Base-by-base conservation (phyloP, 2,888 invertebrate genomes). In the Philonicus albiceps region DNA sequence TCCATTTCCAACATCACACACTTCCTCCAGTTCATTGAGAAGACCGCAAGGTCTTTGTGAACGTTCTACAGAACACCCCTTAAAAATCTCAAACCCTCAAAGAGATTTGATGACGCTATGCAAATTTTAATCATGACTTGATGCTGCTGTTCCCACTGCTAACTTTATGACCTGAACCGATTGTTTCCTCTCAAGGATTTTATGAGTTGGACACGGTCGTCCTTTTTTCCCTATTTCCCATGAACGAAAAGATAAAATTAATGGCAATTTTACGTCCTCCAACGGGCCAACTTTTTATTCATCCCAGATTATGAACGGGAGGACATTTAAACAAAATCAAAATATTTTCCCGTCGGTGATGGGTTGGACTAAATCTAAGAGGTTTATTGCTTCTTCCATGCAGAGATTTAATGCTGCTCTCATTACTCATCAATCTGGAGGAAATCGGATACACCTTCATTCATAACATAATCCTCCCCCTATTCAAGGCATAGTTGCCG, bases 41-140 rank as follows among this genome's bases (percentile, higher is more conserved):
- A 2, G 27, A 64, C 11, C 64, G 22, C 3, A 64, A 11, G 64
- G 64, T 64, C 8, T 27, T 64, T 64, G 3, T 1, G 22, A 49
- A 49, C 49, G n/a, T 16, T 49, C 16, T 27, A 8, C 64, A 8
- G 6, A 27, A 64, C 27, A 64, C 5, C 19, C 64, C 11, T 11
- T 64, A 7, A 64, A 22, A 27, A 11, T 22, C 64, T 22, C 22
- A 64, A 6, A 64, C 64, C 27, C 64, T 22, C 64, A 64, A 73
- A 37, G 40, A 73, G 22, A 73, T 78, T 37, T 78, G 49, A 78
- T 78, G 78, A 78, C 78, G 78, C 49, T 78, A 78, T 78, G 78
- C 78, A 78, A 78, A 78, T 78, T 78, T 78, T 78, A 78, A 78
- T 78, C 78, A 78, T 49, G 49, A 53, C 49, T 78, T 49, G 49